Base-by-base conservation (phyloP, 2,113 vertebrate species). In the Clarias gariepinus region DNA sequence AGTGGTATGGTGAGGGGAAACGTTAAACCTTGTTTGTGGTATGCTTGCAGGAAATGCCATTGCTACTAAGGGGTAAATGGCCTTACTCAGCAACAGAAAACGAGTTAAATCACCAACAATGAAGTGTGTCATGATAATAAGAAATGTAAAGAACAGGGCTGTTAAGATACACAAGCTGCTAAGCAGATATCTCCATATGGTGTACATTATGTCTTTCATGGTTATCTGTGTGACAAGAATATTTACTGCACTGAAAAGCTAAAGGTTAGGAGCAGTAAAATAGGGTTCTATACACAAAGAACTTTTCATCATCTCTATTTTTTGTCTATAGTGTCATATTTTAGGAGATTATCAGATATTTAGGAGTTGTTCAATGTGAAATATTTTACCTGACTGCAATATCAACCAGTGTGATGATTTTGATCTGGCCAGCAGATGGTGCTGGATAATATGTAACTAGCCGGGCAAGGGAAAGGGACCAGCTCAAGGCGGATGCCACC, bases 351-450 rank as follows among this genome's bases (percentile, higher is more conserved):
- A 76, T 76, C 12, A 74, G 4, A 52, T 74, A 73, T 73, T 41
- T 4, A 73, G 23, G 36, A 11, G 41, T 76, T 76, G 52, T 52
- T 69, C 18, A 69, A 41, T 6, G 36, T 47, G 21, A 74, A 71
- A 36, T 16, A 36, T 19, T 33, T 19, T 12, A 23, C 41, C 23
- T 52, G 21, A 76, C 11, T 76, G 6, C 11, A 36, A 52, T 11
- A 53, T 11, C 55, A n/a, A 30, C n/a, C 11, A 36, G 28, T 68
- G 19, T 68, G 60, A 25, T 66, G 84, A 69, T 68, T 64, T 30
- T 41, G 21, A 33, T 25, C 25, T 60, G 63, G 19, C 85, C 90
- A 91, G 83, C 81, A 89, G 89, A 55, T 86, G 87, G 88, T 25
- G 80, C 60, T 88, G 82, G 55, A 19, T 61, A 80, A 80, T 58